A percentile compares a stretch with the other conserved stretches of the same genome.
phyloP scores from a whole-genome alignment of 2,888 invertebrate species.

The Dyspetes luteomarginatus region DNA sequence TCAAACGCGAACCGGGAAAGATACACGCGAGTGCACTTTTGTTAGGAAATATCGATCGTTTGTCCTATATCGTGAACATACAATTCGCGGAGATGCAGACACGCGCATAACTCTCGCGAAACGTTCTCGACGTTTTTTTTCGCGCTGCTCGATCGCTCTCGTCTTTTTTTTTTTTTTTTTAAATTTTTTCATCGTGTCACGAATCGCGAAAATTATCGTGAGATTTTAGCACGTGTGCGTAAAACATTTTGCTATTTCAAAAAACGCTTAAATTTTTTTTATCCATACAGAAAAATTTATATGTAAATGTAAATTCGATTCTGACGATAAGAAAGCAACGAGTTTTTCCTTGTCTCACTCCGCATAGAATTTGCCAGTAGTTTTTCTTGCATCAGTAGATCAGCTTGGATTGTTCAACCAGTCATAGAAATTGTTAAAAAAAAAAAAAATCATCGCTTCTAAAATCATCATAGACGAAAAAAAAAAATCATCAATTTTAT shows the following conservation, averaged over 20 bases:
- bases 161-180: background rate
- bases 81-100: slow-evolving; percentile 41
- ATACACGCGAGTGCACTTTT: slow-evolving; percentile 33
- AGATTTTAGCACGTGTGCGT: slow-evolving; percentile 5
- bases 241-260: background rate
- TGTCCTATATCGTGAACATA: slow-evolving; percentile 38
- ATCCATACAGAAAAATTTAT: background rate
- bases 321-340: background rate
- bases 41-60: slow-evolving; percentile 42
- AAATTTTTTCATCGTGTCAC: background rate
- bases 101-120: slow-evolving; percentile 39
- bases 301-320: background rate
- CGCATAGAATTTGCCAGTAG: background rate
- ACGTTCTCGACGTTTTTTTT: background rate
- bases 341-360: background rate
- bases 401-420: background rate
- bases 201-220: slow-evolving; percentile 7
- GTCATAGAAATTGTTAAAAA: background rate
- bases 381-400: background rate
- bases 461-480: background rate
- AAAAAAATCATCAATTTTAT: background rate
- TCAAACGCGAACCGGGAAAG: background rate
- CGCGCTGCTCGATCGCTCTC: background rate
- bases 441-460: background rate
- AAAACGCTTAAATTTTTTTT: background rate